Evolutionary conservation across 2,888 invertebrate genomes (phyloP), one percentile per base, ranked within the genome.

Genomic region (Aspidiotus destructor): DNA sequence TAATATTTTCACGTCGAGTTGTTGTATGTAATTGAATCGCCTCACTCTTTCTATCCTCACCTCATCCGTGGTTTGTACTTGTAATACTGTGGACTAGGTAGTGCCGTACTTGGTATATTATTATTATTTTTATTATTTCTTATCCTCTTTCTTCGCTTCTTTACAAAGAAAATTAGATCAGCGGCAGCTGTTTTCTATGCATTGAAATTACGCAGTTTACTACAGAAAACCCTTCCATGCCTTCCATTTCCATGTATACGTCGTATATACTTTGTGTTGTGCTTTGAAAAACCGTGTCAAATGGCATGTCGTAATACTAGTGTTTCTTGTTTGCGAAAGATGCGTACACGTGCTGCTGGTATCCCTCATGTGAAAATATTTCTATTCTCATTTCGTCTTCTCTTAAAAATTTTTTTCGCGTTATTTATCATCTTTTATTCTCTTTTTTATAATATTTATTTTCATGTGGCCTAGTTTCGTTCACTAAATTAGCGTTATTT

Each of bases 191-290:
- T 58, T 58, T 58, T 58, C 28, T 28, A 40, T 28, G 58, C 58
- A 58, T 58, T 58, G 58, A 58, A 58, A 58, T 58, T 58, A 58
- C 58, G 58, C 58, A 55, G 58, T 58, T 58, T 48, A 48, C 48
- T 48, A 48, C 48, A n/a, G 48, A 48, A 48, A 48, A 48, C 48
- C 48, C 48, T 48, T 48, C 48, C 48, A 13, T 48, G 11, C 48
- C 10, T 48, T 48, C 48, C n/a, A n/a, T 28, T 28, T 28, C 28
- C 28, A 28, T 28, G 28, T 28, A 28, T 28, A 28, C 28, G 28
- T 28, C 28, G 28, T 28, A 28, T 28, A 28, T 28, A 28, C 28
- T 28, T 28, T 28, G 28, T 28, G 28, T 28, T n/a, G 48, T 48
- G n/a, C 48, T 48, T 48, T 48, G 11, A 58, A 10, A 58, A 58